These are phyloP conservation scores for Dipodomys merriami DNA, from an alignment of 2,113 vertebrate genomes.

Conservation along the genomic window DNA sequence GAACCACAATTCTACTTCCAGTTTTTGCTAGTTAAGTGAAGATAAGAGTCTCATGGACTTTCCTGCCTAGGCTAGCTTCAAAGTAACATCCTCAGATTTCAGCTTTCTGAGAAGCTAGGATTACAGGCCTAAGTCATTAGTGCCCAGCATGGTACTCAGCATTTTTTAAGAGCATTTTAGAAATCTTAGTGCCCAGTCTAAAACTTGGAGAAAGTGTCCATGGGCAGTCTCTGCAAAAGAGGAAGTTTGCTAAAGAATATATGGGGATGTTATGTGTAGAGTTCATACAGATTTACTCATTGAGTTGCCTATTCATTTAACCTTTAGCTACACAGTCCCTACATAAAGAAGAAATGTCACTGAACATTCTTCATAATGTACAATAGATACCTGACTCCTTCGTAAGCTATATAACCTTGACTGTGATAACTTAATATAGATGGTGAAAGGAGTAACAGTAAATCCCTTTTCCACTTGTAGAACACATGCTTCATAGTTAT, in stretches of 20 bases:
- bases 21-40: too few species aligned
- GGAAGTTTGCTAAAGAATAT: conserved; percentile 51
- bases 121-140: too few species aligned
- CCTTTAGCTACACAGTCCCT: conserved; percentile 52
- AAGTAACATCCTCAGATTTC: too few species aligned
- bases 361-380: conserved; percentile 50
- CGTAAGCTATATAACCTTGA: conserved; percentile 47
- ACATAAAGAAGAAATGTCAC: conserved; percentile 71
- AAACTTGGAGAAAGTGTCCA: conserved; percentile 59
- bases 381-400: conserved; percentile 55
- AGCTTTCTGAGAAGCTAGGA: too few species aligned
- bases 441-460: conserved; percentile 44
- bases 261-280: background rate
- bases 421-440: conserved; percentile 4
- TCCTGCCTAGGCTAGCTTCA: too few species aligned
- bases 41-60: too few species aligned
- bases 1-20: too few species aligned
- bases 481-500: conserved; percentile 72
- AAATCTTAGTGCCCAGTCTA: conserved; percentile 49
- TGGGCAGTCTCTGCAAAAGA: conserved; percentile 69
- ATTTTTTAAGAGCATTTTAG: conserved; percentile 60
- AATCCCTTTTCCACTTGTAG: conserved; percentile 66
- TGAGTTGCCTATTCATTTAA: conserved; percentile 55
- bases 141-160: background rate
- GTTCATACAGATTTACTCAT: background rate